Evolutionary conservation across 2,797 vertebrate genomes (phyloP), one percentile per base, ranked within the genome.

Genomic region (Squalus acanthias): DNA sequence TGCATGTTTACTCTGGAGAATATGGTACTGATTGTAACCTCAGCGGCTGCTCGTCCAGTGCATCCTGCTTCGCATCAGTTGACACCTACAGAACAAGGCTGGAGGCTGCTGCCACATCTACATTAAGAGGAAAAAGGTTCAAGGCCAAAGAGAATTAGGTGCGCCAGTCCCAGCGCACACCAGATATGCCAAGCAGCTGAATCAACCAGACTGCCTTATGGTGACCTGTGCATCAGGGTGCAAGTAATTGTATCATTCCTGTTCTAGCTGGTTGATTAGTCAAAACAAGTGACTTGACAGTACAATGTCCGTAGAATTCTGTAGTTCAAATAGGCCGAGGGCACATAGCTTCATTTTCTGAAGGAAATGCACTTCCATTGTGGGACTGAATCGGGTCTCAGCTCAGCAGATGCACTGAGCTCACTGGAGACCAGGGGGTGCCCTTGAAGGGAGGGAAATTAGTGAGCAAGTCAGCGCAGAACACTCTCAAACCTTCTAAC

Each of bases 111-210:
- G 26, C 29, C 50, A n/a, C 13, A 20, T 57, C 26, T 33, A 33
- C 63, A 92, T 92, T 72, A 53, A 74, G 74, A 26, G 33, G 10
- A 57, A 89, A 60, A 92, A 76, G 94, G 72, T 95, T 95, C 29
- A 39, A 95, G 70, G 46, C 46, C 94, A 57, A 95, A 60, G 94
- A 76, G 50, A 95, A 95, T 76, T 95, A 29, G 60, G 70, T 53
- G 12, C 26, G 13, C 24, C 53, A 57, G 29, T 95, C 24, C 69
- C 29, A 60, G 94, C 5, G 7, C 57, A 91, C 29, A 20, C 94
- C 9, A 76, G 70, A 53, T 13, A 72, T 57, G 26, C 24, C 10
- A 17, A 92, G 89, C 60, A 65, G 26, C 57, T n/a, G 63, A 65
- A 65, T 65, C 63, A 92, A n/a, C 89, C 57, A n/a, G 50, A 69